Conservation (phyloP, 2,113 vertebrate genomes). For the Urocolius indicus region DNA sequence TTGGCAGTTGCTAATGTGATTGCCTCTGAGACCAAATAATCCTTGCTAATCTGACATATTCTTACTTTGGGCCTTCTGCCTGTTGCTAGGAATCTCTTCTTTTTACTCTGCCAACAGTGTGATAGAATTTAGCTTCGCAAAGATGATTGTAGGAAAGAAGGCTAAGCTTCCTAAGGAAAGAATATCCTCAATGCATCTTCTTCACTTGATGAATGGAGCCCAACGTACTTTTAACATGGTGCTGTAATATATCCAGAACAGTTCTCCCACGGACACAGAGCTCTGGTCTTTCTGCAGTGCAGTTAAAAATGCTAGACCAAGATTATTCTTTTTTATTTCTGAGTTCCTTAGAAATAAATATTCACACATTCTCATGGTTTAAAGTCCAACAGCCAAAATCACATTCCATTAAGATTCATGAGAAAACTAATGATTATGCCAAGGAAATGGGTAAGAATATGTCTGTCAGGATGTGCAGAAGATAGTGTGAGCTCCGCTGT, state of each 20-base stretch:
- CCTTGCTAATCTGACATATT: neutral
- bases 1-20: constrained; percentile 27
- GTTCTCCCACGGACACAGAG: neutral
- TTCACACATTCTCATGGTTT: neutral
- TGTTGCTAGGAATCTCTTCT: neutral
- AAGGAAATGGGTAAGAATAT: neutral
- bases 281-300: neutral
- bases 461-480: neutral
- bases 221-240: neutral
- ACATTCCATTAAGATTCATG: neutral
- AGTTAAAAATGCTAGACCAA: neutral
- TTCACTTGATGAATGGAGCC: neutral
- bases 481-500: neutral
- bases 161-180: neutral
- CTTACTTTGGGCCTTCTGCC: neutral
- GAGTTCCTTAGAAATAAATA: neutral
- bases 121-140: neutral
- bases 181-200: neutral
- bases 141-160: neutral
- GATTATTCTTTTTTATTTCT: neutral
- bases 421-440: neutral
- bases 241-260: neutral
- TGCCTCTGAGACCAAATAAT: constrained; percentile 10
- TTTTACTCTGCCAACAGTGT: neutral
- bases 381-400: neutral